A percentile compares a stretch with the other conserved stretches of the same genome.
These are phyloP conservation scores for Ruditapes philippinarum DNA, from an alignment of 1,140 invertebrate genomes.

Conservation along the genomic window DNA sequence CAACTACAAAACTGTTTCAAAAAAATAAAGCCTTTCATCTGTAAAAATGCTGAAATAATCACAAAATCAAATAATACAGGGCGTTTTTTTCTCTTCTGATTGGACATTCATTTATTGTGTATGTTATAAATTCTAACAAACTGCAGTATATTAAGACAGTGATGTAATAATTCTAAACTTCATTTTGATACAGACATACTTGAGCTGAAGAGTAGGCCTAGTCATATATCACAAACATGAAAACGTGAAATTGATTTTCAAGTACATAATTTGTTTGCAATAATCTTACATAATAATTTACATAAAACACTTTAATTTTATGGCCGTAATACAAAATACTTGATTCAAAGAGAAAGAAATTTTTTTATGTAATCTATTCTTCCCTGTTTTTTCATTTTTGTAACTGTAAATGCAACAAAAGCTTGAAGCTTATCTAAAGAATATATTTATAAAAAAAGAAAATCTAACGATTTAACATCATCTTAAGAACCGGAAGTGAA, in stretches of 20 bases:
- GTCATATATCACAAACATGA: conserved; percentile 33
- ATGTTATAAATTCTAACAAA: background rate
- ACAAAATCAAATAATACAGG: too few species aligned
- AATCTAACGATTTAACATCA: too few species aligned
- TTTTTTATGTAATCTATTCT: background rate
- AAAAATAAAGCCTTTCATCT: too few species aligned
- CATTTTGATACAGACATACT: background rate
- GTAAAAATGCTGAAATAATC: too few species aligned
- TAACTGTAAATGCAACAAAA: too few species aligned
- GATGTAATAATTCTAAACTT: background rate
- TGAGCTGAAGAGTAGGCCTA: background rate
- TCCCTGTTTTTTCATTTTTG: too few species aligned
- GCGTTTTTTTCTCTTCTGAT: too few species aligned
- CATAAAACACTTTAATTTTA: conserved; percentile 28
- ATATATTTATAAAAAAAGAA: too few species aligned
- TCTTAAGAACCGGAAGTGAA: too few species aligned
- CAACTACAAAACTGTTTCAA: too few species aligned
- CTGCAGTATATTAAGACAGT: background rate
- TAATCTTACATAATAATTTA: conserved; percentile 47
- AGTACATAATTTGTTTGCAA: conserved; percentile 63
- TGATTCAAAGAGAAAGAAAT: background rate
- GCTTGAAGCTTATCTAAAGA: too few species aligned
- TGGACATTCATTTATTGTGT: background rate
- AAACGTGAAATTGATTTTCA: conserved; percentile 53
- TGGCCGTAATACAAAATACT: background rate